Percentiles rank a stretch among this genome's conserved stretches.
Conservation (phyloP, 2,113 vertebrate species). For the Anseranas semipalmata region DNA sequence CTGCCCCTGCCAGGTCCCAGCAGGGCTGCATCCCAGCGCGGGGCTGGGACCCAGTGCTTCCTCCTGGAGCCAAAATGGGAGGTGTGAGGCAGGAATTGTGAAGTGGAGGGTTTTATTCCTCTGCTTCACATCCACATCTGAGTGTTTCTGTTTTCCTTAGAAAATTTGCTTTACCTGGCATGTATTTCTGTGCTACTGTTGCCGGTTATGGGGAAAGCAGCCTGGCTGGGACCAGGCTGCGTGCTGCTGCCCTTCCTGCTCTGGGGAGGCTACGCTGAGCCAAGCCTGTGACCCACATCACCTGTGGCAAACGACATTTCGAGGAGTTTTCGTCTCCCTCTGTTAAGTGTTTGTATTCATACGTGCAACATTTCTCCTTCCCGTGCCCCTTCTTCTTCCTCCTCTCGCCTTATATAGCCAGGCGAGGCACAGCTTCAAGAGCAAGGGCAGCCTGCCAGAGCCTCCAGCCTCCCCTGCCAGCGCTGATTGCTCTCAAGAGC, state of each 20-base stretch:
- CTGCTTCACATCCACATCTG: rapidly evolving
- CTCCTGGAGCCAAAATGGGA: rapidly evolving
- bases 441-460: conserved; percentile 23
- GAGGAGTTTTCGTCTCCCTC: neutral
- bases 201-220: neutral
- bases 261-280: neutral
- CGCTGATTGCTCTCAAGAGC: neutral
- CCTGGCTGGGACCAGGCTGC: neutral
- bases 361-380: neutral
- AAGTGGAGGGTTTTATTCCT: neutral
- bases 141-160: neutral
- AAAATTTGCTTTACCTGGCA: neutral
- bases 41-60: neutral
- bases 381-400: neutral
- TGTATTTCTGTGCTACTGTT: rapidly evolving
- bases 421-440: neutral
- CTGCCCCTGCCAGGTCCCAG: neutral
- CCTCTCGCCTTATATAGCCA: conserved; percentile 51
- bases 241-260: neutral
- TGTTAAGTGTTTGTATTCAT: neutral
- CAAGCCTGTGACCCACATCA: rapidly evolving
- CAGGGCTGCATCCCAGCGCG: neutral
- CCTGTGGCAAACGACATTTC: neutral
- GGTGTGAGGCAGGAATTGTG: neutral
- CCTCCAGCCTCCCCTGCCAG: neutral